Conservation (phyloP, 2,797 vertebrate genomes). For the Chelon auratus region DNA sequence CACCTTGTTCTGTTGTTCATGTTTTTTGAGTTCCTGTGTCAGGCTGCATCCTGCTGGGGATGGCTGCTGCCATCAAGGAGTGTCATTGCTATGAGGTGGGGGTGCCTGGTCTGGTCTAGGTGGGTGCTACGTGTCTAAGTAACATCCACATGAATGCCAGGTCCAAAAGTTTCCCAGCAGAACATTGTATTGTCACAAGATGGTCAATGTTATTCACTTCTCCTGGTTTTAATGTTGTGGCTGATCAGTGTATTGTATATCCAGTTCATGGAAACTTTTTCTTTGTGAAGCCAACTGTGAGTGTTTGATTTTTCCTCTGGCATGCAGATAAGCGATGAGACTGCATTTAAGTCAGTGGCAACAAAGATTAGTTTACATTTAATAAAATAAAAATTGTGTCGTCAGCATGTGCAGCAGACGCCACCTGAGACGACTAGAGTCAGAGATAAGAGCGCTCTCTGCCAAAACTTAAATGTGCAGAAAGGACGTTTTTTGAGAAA, state of each 20-base stretch:
- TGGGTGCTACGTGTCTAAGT: too few relatives aligned
- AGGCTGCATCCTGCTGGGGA: too few relatives aligned
- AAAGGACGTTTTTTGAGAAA: slow-evolving; percentile 4
- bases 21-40: too few relatives aligned
- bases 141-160: too few relatives aligned
- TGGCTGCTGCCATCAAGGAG: too few relatives aligned
- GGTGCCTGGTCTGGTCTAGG: too few relatives aligned
- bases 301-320: slow-evolving; percentile 35
- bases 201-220: too few relatives aligned
- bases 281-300: slow-evolving; percentile 6
- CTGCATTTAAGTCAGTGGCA: slow-evolving; percentile 36
- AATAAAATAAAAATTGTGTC: slow-evolving; percentile 48
- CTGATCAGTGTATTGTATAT: background rate
- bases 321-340: slow-evolving; percentile 55
- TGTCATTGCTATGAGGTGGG: too few relatives aligned
- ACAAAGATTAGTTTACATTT: slow-evolving; percentile 58
- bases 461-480: slow-evolving; percentile 15
- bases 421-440: slow-evolving; percentile 46
- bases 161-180: too few relatives aligned
- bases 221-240: too few relatives aligned
- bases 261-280: slow-evolving; percentile 21
- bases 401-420: slow-evolving; percentile 50
- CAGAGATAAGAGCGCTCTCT: slow-evolving; percentile 6
- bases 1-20: too few relatives aligned
- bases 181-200: too few relatives aligned